Percentiles rank a stretch among this genome's conserved stretches.
phyloP scores from a whole-genome alignment of 1,140 invertebrate species.

The Drosophila obscura region DNA sequence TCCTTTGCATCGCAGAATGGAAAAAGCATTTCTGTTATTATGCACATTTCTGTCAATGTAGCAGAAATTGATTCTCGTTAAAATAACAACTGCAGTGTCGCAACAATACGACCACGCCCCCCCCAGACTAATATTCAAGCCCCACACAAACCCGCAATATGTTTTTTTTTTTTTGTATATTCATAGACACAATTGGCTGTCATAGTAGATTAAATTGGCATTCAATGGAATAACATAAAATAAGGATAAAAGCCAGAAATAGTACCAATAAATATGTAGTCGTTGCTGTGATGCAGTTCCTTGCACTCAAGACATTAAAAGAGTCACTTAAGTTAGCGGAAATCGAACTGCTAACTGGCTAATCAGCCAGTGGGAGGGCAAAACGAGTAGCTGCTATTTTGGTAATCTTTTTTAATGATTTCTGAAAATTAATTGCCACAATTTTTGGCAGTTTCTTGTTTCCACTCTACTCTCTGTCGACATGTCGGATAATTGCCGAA shows the following conservation, averaged over 20 bases:
- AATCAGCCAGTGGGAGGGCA: too few relatives aligned
- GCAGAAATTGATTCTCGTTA: constrained; percentile 77
- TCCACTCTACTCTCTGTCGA: not conserved
- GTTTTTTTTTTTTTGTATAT: not conserved
- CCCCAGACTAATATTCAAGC: constrained; percentile 2
- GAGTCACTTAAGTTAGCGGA: constrained; percentile 18
- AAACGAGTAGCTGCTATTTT: not conserved
- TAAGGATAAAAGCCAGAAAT: constrained; percentile 31
- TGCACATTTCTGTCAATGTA: constrained; percentile 73
- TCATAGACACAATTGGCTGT: constrained; percentile 4
- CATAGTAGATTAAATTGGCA: constrained; percentile 9
- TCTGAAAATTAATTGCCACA: constrained; percentile 38
- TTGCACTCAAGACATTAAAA: constrained; percentile 37
- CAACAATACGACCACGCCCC: constrained; percentile 45
- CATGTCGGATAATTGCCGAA: constrained; percentile 40
- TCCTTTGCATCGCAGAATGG: constrained; percentile 68
- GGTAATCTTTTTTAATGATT: constrained; percentile 55
- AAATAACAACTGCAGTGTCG: constrained; percentile 57
- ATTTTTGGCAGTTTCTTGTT: constrained; percentile 25
- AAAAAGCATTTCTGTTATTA: constrained; percentile 61
- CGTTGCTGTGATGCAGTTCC: constrained; percentile 5
- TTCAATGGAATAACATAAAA: constrained; percentile 6
- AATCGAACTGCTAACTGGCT: not conserved
- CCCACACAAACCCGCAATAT: not conserved
- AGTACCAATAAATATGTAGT: constrained; percentile 44